A percentile compares a stretch with the other conserved stretches of the same genome.
phyloP scores from a whole-genome alignment of 2,797 vertebrate genomes.

The Lateolabrax maculatus region DNA sequence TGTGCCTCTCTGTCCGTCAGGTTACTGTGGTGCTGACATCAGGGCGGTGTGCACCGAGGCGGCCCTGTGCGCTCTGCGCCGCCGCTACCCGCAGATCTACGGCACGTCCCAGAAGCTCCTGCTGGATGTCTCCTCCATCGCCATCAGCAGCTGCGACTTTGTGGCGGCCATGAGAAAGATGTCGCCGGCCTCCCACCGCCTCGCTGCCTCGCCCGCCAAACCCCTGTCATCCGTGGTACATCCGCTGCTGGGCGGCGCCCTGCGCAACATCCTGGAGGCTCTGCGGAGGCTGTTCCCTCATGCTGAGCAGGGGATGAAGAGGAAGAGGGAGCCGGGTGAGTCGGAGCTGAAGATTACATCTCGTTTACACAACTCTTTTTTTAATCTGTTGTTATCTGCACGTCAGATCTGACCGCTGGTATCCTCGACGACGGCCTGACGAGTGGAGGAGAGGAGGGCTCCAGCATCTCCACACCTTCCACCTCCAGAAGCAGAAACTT shows the following conservation, averaged over 20 bases:
- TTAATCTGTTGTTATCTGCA: background rate
- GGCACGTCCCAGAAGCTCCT: conserved; percentile 88
- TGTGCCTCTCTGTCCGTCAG: conserved; percentile 66
- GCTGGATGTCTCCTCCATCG: conserved; percentile 88
- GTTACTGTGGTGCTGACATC: conserved; percentile 95
- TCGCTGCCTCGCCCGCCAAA: conserved; percentile 85
- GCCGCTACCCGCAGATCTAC: conserved; percentile 93
- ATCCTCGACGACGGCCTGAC: conserved; percentile 81
- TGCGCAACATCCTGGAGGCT: conserved; percentile 82
- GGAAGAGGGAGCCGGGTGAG: conserved; percentile 82
- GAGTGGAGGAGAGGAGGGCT: conserved; percentile 84
- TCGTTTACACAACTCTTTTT: background rate
- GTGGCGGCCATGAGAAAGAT: conserved; percentile 89
- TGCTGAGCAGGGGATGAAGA: conserved; percentile 82
- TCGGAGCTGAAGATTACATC: background rate
- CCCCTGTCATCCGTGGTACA: conserved; percentile 84
- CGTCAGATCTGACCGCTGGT: conserved; percentile 62
- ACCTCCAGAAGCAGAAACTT: conserved; percentile 33
- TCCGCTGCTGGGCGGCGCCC: conserved; percentile 85
- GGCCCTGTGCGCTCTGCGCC: conserved; percentile 90
- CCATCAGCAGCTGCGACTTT: conserved; percentile 89
- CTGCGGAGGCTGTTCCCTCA: conserved; percentile 89
- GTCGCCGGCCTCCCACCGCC: conserved; percentile 81
- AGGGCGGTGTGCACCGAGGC: conserved; percentile 92
- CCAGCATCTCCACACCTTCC: conserved; percentile 54